Percentiles rank a stretch among this genome's conserved stretches.
Conservation (phyloP, 1,140 invertebrate species). For the Caenorhabditis tropicalis region DNA sequence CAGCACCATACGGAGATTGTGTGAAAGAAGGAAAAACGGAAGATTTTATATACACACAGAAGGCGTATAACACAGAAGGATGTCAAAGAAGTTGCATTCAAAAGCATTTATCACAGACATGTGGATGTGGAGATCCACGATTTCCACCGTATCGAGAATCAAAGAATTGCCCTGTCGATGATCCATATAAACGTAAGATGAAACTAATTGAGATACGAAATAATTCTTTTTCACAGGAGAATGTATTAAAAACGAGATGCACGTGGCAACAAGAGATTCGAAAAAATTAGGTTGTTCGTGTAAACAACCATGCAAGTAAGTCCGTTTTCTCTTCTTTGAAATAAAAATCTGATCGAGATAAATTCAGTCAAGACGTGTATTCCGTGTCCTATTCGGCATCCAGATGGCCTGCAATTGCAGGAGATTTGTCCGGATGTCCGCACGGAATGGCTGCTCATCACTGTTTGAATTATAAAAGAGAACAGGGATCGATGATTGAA, state of each 20-base stretch:
- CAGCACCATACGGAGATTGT: conserved; percentile 70
- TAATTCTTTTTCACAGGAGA: conserved; percentile 57
- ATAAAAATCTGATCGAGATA: too few species aligned
- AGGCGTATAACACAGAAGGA: conserved; percentile 69
- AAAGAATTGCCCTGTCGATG: conserved; percentile 69
- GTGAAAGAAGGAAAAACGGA: conserved; percentile 64
- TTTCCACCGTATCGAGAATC: conserved; percentile 65
- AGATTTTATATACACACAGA: conserved; percentile 68
- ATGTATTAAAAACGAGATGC: conserved; percentile 64
- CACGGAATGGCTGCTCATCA: conserved; percentile 51
- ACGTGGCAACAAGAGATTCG: conserved; percentile 56
- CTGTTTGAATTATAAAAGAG: conserved; percentile 56
- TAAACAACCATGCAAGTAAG: conserved; percentile 67
- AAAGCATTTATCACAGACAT: conserved; percentile 62
- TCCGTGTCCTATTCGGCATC: conserved; percentile 66
- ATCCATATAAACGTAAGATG: conserved; percentile 61
- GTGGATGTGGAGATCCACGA: conserved; percentile 69
- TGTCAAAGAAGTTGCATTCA: conserved; percentile 70
- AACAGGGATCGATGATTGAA: conserved; percentile 60
- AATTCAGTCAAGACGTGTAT: conserved; percentile 67
- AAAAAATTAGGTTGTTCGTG: conserved; percentile 60
- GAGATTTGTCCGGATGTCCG: conserved; percentile 51
- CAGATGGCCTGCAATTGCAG: conserved; percentile 62
- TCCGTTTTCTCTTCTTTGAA: neutral
- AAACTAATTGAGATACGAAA: neutral